These are phyloP conservation scores for Cyrtonyx montezumae DNA, from an alignment of 2,113 vertebrate species.

Conservation along the genomic window DNA sequence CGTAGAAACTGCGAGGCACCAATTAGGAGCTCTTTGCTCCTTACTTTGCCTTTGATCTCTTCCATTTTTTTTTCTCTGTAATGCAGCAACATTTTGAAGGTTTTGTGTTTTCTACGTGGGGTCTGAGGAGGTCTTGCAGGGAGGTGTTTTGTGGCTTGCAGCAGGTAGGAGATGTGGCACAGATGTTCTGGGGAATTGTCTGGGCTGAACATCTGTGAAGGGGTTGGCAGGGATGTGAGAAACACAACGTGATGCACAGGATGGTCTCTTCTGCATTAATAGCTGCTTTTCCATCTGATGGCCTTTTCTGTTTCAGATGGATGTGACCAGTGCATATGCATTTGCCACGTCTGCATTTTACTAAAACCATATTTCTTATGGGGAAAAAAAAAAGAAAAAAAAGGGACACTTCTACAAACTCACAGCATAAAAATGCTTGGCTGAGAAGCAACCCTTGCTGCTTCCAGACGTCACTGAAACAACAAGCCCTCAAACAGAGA, in stretches of 20 bases:
- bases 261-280: not conserved
- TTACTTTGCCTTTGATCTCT: not conserved
- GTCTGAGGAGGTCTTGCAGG: not conserved
- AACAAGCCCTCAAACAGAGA: not conserved
- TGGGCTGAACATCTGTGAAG: conserved; percentile 35
- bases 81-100: not conserved
- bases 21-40: conserved; percentile 36
- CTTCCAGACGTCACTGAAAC: not conserved
- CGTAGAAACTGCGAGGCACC: conserved; percentile 11
- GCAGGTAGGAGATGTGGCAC: conserved; percentile 22
- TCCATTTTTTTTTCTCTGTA: not conserved
- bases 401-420: not conserved
- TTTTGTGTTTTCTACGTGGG: not conserved
- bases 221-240: not conserved
- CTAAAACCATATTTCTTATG: not conserved
- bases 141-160: not conserved
- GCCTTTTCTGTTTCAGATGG: not conserved
- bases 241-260: not conserved
- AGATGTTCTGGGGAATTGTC: conserved; percentile 33
- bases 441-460: not conserved
- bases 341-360: not conserved
- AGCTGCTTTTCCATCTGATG: conserved; percentile 12
- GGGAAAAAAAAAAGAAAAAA: not conserved
- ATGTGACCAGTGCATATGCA: not conserved
- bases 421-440: not conserved